Evolutionary conservation across 2,797 vertebrate genomes (phyloP).

Genomic region (Clarias laeviceps): DNA sequence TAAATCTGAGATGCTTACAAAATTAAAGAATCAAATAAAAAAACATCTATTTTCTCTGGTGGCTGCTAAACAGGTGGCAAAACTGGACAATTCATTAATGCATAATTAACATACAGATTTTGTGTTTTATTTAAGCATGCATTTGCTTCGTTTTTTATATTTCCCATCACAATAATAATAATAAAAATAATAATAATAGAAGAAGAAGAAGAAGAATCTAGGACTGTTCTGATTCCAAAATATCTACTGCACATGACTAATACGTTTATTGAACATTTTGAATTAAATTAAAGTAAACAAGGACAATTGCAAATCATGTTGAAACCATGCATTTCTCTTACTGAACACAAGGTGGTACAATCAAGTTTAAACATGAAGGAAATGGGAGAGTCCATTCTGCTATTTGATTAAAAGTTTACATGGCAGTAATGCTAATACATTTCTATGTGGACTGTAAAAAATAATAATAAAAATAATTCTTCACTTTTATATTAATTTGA

Average conservation of each 20-base stretch:
- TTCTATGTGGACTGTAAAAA: no score
- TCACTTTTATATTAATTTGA: no score
- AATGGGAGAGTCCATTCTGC: neutral
- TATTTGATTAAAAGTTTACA: neutral
- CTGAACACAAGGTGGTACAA: conserved; percentile 22
- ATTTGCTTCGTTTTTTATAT: neutral
- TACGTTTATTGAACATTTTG: neutral
- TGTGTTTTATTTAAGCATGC: neutral
- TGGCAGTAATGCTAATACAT: neutral
- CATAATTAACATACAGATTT: neutral
- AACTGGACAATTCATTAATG: neutral
- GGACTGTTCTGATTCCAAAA: neutral
- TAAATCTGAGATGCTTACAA: neutral
- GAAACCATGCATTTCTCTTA: conserved; percentile 1
- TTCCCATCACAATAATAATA: no score
- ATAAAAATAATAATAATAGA: no score
- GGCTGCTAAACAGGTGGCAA: neutral
- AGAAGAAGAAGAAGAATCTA: neutral
- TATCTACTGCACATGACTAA: neutral
- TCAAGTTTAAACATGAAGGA: conserved; percentile 5
- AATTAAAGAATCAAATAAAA: neutral
- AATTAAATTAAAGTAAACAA: neutral
- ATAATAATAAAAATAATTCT: no score
- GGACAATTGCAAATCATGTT: neutral
- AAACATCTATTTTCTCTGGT: neutral